These are phyloP conservation scores for Tylochromis polylepis DNA, from an alignment of 2,113 vertebrate genomes.

Conservation along the genomic window DNA sequence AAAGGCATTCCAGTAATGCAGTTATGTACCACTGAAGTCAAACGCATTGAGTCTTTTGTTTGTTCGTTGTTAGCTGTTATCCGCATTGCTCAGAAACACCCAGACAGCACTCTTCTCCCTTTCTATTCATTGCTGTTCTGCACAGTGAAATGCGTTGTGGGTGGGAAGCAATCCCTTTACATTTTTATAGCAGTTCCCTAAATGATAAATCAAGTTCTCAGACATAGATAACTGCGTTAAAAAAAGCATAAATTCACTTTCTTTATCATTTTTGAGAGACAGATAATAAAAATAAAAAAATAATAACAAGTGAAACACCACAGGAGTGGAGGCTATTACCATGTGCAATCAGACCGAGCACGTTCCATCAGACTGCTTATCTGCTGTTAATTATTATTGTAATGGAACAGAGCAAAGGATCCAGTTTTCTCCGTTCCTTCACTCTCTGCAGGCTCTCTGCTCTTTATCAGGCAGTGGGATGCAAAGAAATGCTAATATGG, in stretches of 20 bases:
- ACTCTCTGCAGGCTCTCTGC: not conserved
- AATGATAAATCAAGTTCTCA: conserved; percentile 35
- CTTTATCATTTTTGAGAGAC: conserved; percentile 22
- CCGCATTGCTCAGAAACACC: not conserved
- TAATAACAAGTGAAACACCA: conserved; percentile 11
- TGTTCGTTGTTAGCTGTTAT: not conserved
- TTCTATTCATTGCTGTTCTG: not conserved
- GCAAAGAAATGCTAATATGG: not conserved
- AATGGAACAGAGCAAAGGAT: conserved; percentile 21
- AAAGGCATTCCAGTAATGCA: not conserved
- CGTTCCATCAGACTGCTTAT: conserved; percentile 35
- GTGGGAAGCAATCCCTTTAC: not conserved
- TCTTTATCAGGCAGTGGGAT: not conserved
- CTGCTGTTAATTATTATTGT: conserved; percentile 49
- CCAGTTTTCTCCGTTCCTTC: not conserved
- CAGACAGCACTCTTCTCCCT: not conserved
- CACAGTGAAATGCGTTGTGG: not conserved
- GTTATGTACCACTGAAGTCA: not conserved
- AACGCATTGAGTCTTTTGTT: not conserved
- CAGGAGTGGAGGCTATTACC: conserved; percentile 17
- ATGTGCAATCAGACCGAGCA: conserved; percentile 20
- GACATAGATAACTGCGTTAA: not conserved
- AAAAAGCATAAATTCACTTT: conserved; percentile 16
- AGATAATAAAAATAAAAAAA: not conserved
- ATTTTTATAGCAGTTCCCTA: not conserved